Conservation (phyloP, 2,888 invertebrate genomes). For the Palloptera scutellata region DNA sequence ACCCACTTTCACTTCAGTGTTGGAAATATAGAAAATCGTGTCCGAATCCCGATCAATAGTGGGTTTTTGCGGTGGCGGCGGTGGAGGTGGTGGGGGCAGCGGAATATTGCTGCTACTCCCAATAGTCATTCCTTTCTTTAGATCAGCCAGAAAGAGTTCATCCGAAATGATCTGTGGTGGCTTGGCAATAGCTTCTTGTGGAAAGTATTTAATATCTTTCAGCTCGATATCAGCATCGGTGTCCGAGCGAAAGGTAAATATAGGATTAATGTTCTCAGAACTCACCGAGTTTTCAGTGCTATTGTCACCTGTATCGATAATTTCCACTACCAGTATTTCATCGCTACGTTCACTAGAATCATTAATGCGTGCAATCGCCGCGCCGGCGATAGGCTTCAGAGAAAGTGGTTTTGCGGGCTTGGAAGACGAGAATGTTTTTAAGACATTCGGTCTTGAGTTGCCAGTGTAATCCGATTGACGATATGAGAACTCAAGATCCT, state of each 20-base stretch:
- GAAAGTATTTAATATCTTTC: conserved; percentile 43
- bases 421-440: neutral
- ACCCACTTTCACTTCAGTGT: conserved; percentile 64
- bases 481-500: conserved; percentile 61
- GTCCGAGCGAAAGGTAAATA: conserved; percentile 50
- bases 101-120: conserved; percentile 13
- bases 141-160: conserved; percentile 58
- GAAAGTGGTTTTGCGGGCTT: neutral
- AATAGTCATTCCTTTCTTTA: conserved; percentile 36
- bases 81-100: conserved; percentile 45
- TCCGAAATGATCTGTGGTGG: conserved; percentile 45
- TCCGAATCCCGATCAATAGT: conserved; percentile 62
- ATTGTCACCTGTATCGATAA: conserved; percentile 55
- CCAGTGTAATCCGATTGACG: conserved; percentile 47
- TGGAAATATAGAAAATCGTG: conserved; percentile 65
- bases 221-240: conserved; percentile 40
- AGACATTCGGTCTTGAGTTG: neutral
- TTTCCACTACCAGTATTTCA: conserved; percentile 62
- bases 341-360: conserved; percentile 48
- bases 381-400: neutral
- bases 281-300: conserved; percentile 48
- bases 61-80: conserved; percentile 47
- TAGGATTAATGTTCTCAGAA: conserved; percentile 49
- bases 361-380: neutral
- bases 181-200: conserved; percentile 43